phyloP scores from a whole-genome alignment of 2,888 invertebrate genomes.

The Sphaeridia pumilis region DNA sequence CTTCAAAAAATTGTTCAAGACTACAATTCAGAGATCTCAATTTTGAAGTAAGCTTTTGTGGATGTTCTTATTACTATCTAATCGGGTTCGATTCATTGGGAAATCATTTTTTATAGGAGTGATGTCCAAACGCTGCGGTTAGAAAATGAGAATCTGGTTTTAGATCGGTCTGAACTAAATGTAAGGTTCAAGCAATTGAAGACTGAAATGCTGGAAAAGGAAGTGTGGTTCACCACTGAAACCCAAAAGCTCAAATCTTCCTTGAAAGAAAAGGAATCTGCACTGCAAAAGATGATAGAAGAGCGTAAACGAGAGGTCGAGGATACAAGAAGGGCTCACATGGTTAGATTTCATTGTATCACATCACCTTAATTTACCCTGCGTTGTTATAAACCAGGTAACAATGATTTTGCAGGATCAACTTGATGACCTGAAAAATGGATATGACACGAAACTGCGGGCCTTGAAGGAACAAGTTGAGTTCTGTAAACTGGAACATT shows the following conservation, averaged over 20 bases:
- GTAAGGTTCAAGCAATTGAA: conserved; percentile 26
- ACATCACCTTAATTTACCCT: neutral
- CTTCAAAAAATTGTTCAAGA: conserved; percentile 34
- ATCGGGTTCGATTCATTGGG: neutral
- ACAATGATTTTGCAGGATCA: conserved; percentile 17
- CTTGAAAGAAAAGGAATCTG: conserved; percentile 22
- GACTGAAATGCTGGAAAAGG: conserved; percentile 28
- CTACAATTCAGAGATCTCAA: conserved; percentile 32
- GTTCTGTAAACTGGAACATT: conserved; percentile 8
- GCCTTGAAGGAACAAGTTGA: conserved; percentile 26
- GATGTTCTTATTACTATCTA: neutral
- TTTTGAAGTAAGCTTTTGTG: conserved; percentile 26
- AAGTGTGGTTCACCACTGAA: conserved; percentile 25
- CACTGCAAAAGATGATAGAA: conserved; percentile 17
- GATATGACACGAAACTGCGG: conserved; percentile 24
- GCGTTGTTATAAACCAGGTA: neutral
- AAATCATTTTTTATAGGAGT: conserved; percentile 17
- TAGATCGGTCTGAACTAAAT: conserved; percentile 26
- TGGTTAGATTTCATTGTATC: conserved; percentile 3
- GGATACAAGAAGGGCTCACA: conserved; percentile 10
- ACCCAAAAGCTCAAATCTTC: conserved; percentile 24
- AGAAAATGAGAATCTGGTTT: conserved; percentile 31
- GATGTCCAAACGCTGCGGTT: conserved; percentile 29
- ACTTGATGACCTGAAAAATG: conserved; percentile 19
- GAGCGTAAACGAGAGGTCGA: conserved; percentile 18